Evolutionary conservation across 1,140 invertebrate genomes (phyloP), one percentile per base, ranked within the genome.

Genomic region (Scylla paramamosain): DNA sequence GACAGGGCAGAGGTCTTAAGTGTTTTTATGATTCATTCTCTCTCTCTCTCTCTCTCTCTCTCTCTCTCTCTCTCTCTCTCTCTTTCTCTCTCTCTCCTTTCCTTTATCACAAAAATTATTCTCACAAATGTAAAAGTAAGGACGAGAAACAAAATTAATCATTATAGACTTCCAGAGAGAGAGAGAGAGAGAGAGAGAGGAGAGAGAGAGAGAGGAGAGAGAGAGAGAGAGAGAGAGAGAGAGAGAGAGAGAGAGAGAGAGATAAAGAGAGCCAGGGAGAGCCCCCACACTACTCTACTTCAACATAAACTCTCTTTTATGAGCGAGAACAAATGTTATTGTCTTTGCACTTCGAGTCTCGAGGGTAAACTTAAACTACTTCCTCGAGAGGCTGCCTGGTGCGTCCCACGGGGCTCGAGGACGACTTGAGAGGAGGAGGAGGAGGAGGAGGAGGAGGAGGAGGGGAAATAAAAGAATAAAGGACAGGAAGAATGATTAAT

Each of bases 31-130:
- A 39, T 59, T 59, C 2, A 16, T 59, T 12, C 52, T n/a, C 32
- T 88, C 86, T 88, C 32, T 88, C 86, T 88, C 86, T 87, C 86
- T 84, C 86, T 87, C 86, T 87, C 86, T 87, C 86, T 87, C 86
- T 87, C 29, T 87, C 86, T 87, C 86, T 87, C 86, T 87, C 86
- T 87, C 86, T 87, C 86, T 87, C 86, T 87, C 86, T 39, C 39
- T 45, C 39, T 45, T 10, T 87, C 86, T 87, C 86, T 87, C 86
- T 88, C 31, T 88, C 86, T 88, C 31, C n/a, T n/a, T n/a, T n/a
- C n/a, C n/a, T n/a, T n/a, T n/a, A n/a, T n/a, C n/a, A n/a, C n/a
- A n/a, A n/a, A n/a, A n/a, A n/a, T n/a, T n/a, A n/a, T 88, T 10
- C 86, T 59, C 52, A 59, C 0, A 12, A 59, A 59, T 0, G 52